A percentile compares a stretch with the other conserved stretches of the same genome.
Conservation (phyloP, 1,140 invertebrate genomes). For the Euwallacea fornicatus region DNA sequence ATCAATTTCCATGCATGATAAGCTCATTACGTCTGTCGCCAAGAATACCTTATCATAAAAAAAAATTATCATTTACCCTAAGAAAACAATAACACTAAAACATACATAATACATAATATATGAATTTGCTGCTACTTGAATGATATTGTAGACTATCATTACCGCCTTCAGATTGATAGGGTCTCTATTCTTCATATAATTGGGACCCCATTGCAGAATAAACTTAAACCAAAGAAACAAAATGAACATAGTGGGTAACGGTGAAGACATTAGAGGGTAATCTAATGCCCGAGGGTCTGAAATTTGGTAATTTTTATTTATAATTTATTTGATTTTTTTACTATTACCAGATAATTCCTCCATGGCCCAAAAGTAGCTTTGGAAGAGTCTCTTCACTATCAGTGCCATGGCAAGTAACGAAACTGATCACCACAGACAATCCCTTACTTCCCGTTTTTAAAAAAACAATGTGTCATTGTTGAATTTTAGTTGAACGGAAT, state of each 20-base stretch:
- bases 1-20: constrained; percentile 70
- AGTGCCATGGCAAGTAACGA: constrained; percentile 31
- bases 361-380: constrained; percentile 40
- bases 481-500: too few species aligned
- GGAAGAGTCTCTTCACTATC: constrained; percentile 34
- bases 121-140: constrained; percentile 64
- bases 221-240: constrained; percentile 37
- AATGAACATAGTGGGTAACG: constrained; percentile 28
- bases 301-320: constrained; percentile 13
- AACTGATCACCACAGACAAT: too few species aligned
- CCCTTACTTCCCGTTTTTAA: too few species aligned
- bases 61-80: too few species aligned
- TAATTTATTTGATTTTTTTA: not conserved
- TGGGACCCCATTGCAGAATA: constrained; percentile 37
- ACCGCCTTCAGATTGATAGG: constrained; percentile 65
- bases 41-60: not conserved
- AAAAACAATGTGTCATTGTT: too few species aligned
- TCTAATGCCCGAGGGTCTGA: constrained; percentile 38
- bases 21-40: constrained; percentile 17
- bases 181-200: constrained; percentile 41
- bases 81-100: too few species aligned
- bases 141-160: constrained; percentile 75
- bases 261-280: constrained; percentile 33
- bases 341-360: constrained; percentile 37
- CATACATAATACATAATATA: constrained; percentile 39